phyloP scores from a whole-genome alignment of 2,888 invertebrate genomes.

The Trachelus troglodyta region DNA sequence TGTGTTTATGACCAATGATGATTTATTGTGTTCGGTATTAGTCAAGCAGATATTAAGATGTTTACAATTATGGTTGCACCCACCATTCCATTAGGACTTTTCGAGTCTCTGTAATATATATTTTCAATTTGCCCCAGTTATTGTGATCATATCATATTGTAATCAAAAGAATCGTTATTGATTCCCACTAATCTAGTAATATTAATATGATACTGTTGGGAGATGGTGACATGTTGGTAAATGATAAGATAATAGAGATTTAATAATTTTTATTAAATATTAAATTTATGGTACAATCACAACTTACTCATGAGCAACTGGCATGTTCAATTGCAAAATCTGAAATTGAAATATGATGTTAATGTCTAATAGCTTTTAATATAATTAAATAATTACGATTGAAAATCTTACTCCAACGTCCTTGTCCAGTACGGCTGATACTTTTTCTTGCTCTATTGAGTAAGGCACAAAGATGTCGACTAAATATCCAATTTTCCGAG shows the following conservation, averaged over 20 bases:
- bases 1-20: neutral
- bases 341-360: conserved; percentile 34
- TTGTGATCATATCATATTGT: neutral
- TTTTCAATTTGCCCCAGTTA: neutral
- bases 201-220: neutral
- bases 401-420: conserved; percentile 66
- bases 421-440: conserved; percentile 69
- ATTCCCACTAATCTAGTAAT: neutral
- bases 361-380: neutral
- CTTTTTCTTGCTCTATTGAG: conserved; percentile 72
- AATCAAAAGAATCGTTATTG: neutral
- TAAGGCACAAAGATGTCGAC: conserved; percentile 80
- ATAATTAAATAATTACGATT: neutral
- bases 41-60: neutral
- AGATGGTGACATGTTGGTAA: neutral
- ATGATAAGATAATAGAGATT: neutral
- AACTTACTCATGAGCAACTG: conserved; percentile 23
- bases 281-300: neutral
- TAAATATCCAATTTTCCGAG: conserved; percentile 70
- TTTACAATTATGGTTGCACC: neutral
- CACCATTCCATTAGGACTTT: neutral
- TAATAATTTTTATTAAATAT: neutral
- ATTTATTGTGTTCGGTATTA: neutral
- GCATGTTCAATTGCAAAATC: conserved; percentile 54
- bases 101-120: neutral